Evolutionary conservation across 2,888 invertebrate genomes (phyloP).

Genomic region (Pristionchus japonicus): DNA sequence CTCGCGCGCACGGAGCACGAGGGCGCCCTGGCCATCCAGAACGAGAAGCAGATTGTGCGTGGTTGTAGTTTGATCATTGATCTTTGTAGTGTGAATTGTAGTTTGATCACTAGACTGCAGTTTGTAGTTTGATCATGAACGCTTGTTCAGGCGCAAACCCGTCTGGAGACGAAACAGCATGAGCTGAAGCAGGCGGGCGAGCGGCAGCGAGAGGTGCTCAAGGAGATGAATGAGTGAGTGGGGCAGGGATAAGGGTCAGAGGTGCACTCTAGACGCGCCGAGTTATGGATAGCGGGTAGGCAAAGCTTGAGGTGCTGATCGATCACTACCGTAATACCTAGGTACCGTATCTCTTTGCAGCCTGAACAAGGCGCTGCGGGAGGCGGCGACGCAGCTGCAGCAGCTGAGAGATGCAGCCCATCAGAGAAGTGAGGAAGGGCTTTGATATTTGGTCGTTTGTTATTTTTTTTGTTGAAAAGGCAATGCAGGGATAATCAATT

Average conservation of each 20-base stretch:
- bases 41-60: conserved; percentile 30
- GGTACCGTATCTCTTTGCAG: background rate
- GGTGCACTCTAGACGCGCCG: too few species aligned
- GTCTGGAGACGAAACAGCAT: background rate
- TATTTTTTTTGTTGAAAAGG: background rate
- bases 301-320: background rate
- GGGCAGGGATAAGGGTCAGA: too few species aligned
- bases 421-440: background rate
- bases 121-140: background rate
- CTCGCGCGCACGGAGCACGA: background rate
- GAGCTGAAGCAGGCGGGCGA: conserved; percentile 6
- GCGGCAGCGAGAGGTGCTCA: background rate
- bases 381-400: conserved; percentile 6
- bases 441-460: background rate
- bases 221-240: conserved; percentile 38
- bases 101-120: background rate
- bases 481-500: too few species aligned
- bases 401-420: background rate
- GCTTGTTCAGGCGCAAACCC: background rate
- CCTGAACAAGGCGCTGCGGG: conserved; percentile 7
- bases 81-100: background rate
- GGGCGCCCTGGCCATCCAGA: conserved; percentile 28
- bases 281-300: too few species aligned
- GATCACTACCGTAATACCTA: background rate
- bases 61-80: background rate